Conservation (phyloP, 2,113 vertebrate species). For the Lipophrys pholis region DNA sequence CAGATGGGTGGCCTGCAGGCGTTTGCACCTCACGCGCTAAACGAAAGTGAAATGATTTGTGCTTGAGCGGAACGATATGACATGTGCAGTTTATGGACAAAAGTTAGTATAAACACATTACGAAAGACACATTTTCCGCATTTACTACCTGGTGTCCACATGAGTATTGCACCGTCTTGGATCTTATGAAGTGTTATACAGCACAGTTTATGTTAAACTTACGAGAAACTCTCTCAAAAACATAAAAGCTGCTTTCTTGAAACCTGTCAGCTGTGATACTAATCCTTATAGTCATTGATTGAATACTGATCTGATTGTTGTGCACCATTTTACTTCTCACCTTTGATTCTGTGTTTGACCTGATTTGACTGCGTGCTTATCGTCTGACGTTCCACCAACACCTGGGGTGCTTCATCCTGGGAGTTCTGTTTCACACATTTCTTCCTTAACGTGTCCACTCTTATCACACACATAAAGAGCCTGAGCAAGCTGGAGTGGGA, state of each 20-base stretch:
- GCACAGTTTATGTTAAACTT: conserved; percentile 16
- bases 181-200: conserved; percentile 12
- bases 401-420: conserved; percentile 59
- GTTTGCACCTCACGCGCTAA: conserved; percentile 38
- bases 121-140: conserved; percentile 39
- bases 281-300: conserved; percentile 56
- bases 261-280: conserved; percentile 20
- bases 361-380: conserved; percentile 68
- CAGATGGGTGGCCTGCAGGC: conserved; percentile 30
- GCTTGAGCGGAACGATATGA: conserved; percentile 41
- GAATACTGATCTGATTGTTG: conserved; percentile 54
- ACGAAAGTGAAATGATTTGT: conserved; percentile 48
- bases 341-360: conserved; percentile 47
- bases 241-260: conserved; percentile 17
- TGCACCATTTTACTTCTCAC: conserved; percentile 32
- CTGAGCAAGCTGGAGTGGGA: conserved; percentile 15
- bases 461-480: conserved; percentile 51
- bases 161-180: conserved; percentile 18
- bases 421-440: conserved; percentile 64
- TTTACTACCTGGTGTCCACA: conserved; percentile 47
- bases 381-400: conserved; percentile 67
- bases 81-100: conserved; percentile 56
- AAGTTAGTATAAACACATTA: conserved; percentile 50
- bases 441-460: conserved; percentile 54
- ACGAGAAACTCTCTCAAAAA: conserved; percentile 19